Conservation (phyloP, 2,113 vertebrate species). For the Syrmaticus mikado region DNA sequence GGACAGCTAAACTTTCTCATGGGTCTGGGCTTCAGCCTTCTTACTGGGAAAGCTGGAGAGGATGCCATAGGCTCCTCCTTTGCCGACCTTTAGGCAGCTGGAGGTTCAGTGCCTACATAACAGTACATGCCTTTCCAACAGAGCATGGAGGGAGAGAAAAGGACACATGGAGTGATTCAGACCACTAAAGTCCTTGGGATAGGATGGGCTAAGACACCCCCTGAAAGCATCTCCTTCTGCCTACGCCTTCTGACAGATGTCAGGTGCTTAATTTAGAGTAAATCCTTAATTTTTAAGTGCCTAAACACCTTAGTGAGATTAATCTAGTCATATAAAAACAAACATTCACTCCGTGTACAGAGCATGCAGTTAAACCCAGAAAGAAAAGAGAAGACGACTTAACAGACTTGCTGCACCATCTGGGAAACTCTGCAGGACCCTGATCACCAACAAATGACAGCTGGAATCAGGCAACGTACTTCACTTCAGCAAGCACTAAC, state of each 20-base stretch:
- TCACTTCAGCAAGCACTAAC: conserved; percentile 68
- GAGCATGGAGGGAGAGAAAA: neutral
- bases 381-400: neutral
- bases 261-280: neutral
- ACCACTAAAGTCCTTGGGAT: neutral
- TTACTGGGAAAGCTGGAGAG: neutral
- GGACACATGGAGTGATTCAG: neutral
- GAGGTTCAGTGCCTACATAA: neutral
- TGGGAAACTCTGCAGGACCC: conserved; percentile 40
- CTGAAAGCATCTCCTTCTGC: neutral
- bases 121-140: neutral
- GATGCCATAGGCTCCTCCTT: neutral
- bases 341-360: neutral
- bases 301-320: neutral
- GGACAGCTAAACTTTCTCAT: neutral
- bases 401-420: conserved; percentile 35
- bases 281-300: neutral
- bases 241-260: neutral
- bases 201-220: neutral
- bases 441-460: conserved; percentile 38
- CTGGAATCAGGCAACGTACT: conserved; percentile 58
- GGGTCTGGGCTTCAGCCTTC: neutral
- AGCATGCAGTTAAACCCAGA: neutral
- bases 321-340: neutral
- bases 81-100: neutral